These are phyloP conservation scores for Echeneis naucrates DNA, from an alignment of 2,797 vertebrate genomes.

Conservation along the genomic window DNA sequence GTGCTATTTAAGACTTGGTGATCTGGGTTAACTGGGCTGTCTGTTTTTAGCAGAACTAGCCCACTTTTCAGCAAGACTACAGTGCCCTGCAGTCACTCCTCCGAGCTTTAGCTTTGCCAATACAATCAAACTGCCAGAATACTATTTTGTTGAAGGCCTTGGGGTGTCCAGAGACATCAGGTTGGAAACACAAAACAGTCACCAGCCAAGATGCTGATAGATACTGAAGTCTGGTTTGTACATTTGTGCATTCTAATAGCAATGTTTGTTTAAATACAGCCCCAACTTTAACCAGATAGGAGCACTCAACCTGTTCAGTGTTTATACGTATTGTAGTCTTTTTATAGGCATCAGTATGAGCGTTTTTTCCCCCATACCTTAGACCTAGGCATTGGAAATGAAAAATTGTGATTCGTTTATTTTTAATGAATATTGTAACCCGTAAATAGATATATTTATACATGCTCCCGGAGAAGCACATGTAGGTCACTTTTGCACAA, in stretches of 20 bases:
- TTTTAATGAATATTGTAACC: background rate
- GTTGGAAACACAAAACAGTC: background rate
- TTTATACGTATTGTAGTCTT: background rate
- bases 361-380: background rate
- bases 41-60: slow-evolving; percentile 51
- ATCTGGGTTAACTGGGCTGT: slow-evolving; percentile 24
- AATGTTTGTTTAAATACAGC: background rate
- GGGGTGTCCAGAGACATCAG: background rate
- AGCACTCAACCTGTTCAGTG: background rate
- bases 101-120: background rate
- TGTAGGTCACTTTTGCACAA: background rate
- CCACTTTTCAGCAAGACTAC: slow-evolving; percentile 40
- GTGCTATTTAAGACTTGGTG: background rate
- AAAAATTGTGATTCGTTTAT: background rate
- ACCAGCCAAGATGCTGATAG: background rate
- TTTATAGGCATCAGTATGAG: background rate
- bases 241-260: background rate
- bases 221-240: slow-evolving; percentile 3
- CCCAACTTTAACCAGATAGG: background rate
- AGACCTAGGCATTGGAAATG: background rate
- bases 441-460: background rate
- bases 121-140: background rate
- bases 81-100: background rate
- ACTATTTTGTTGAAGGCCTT: background rate
- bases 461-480: background rate